These are phyloP conservation scores for Halesus radiatus DNA, from an alignment of 1,140 invertebrate genomes.

Conservation along the genomic window DNA sequence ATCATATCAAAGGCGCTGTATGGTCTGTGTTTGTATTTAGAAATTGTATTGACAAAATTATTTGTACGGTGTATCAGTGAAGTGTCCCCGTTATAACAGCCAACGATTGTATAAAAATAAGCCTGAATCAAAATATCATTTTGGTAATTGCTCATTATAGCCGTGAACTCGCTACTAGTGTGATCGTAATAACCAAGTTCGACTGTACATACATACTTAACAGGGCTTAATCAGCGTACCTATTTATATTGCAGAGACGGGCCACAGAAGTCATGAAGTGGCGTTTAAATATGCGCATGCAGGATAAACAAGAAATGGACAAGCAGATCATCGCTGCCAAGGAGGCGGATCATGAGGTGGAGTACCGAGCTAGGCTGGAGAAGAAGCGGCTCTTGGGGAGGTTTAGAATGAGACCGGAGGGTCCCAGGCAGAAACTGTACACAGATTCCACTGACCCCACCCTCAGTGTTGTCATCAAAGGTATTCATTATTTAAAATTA, in stretches of 20 bases:
- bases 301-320: conserved; percentile 77
- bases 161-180: too few relatives aligned
- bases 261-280: conserved; percentile 80
- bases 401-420: conserved; percentile 65
- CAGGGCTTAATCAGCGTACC: too few relatives aligned
- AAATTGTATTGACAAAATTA: too few relatives aligned
- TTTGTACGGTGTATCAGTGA: too few relatives aligned
- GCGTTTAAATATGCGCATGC: conserved; percentile 72
- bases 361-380: conserved; percentile 78
- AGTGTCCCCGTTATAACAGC: too few relatives aligned
- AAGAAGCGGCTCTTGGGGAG: conserved; percentile 76
- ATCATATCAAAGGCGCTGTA: too few relatives aligned
- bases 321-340: conserved; percentile 76
- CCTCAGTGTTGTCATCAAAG: conserved; percentile 71
- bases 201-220: too few relatives aligned
- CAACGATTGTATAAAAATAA: too few relatives aligned
- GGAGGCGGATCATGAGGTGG: conserved; percentile 76
- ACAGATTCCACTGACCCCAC: conserved; percentile 66
- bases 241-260: conserved; percentile 69
- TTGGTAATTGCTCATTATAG: too few relatives aligned
- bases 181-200: too few relatives aligned
- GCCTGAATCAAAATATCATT: too few relatives aligned
- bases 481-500: conserved; percentile 60
- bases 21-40: too few relatives aligned
- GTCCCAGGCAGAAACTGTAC: conserved; percentile 74